Conservation (phyloP, 2,113 vertebrate genomes). For the Murina feae region DNA sequence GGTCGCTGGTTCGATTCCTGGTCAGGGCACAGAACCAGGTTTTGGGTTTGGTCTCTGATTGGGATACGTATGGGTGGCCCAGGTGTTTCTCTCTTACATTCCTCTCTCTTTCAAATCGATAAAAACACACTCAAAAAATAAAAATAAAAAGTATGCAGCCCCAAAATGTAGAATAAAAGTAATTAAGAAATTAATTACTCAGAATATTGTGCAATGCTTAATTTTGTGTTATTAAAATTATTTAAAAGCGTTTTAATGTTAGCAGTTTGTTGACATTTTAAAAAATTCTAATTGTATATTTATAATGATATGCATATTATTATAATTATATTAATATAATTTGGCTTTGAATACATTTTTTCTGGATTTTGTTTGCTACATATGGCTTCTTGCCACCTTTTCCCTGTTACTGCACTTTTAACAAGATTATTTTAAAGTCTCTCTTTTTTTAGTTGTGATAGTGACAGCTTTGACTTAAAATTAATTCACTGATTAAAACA, state of each 20-base stretch:
- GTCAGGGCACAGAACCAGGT: neutral
- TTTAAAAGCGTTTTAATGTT: neutral
- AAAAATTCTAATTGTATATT: neutral
- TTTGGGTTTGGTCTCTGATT: neutral
- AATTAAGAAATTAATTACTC: neutral
- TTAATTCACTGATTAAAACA: slow-evolving; percentile 28
- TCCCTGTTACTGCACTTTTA: neutral
- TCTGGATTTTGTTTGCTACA: neutral
- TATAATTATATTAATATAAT: neutral
- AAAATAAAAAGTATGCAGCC: neutral
- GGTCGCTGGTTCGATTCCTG: neutral
- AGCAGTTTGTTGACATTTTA: neutral
- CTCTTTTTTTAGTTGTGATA: neutral
- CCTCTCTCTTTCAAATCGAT: neutral
- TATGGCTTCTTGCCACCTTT: neutral
- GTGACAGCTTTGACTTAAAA: slow-evolving; percentile 27
- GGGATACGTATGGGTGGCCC: neutral
- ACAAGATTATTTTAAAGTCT: neutral
- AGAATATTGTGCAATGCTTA: neutral
- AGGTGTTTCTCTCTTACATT: neutral
- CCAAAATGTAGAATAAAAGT: neutral
- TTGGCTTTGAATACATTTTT: neutral
- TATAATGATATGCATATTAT: neutral
- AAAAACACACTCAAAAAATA: neutral
- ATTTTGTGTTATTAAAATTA: neutral